A percentile compares a stretch with the other conserved stretches of the same genome.
Evolutionary conservation across 2,888 invertebrate species (phyloP).

Genomic region (Caenorhabditis macrosperma): DNA sequence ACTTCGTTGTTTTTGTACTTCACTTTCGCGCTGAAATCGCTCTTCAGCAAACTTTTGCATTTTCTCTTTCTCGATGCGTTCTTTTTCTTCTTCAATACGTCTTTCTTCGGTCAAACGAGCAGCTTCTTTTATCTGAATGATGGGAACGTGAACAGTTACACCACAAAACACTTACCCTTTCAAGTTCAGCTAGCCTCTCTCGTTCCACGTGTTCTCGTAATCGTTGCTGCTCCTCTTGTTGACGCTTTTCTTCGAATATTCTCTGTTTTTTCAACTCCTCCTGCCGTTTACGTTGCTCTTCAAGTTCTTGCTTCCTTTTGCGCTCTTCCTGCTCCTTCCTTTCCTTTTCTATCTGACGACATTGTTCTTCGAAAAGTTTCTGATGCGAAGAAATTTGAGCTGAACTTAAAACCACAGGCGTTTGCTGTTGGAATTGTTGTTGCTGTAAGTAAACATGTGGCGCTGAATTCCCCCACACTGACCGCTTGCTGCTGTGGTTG

Average conservation of each 20-base stretch:
- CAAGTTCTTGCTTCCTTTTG: slow-evolving; percentile 41
- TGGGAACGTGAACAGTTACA: not conserved
- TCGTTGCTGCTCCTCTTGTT: slow-evolving; percentile 19
- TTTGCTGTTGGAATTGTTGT: slow-evolving; percentile 49
- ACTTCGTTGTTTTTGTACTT: slow-evolving; percentile 34
- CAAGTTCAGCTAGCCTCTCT: slow-evolving; percentile 37
- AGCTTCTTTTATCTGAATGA: slow-evolving; percentile 31
- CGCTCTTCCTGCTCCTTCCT: slow-evolving; percentile 49
- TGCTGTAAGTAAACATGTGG: slow-evolving; percentile 11
- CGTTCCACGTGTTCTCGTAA: slow-evolving; percentile 38
- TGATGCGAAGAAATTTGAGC: no score
- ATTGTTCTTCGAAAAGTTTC: slow-evolving; percentile 44
- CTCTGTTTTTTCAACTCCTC: slow-evolving; percentile 27
- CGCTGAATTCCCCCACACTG: not conserved
- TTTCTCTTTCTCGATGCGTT: slow-evolving; percentile 44
- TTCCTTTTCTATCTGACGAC: slow-evolving; percentile 23
- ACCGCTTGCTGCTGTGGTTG: not conserved
- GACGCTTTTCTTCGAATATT: slow-evolving; percentile 1
- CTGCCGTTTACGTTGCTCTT: slow-evolving; percentile 43
- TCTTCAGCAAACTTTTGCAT: slow-evolving; percentile 57
- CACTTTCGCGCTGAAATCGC: slow-evolving; percentile 36
- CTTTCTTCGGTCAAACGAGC: slow-evolving; percentile 40
- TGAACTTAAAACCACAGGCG: slow-evolving; percentile 10
- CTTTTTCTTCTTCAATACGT: slow-evolving; percentile 42
- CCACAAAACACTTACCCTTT: not conserved